Base-by-base conservation (phyloP, 2,888 invertebrate genomes). In the Drosophila longiperda region DNA sequence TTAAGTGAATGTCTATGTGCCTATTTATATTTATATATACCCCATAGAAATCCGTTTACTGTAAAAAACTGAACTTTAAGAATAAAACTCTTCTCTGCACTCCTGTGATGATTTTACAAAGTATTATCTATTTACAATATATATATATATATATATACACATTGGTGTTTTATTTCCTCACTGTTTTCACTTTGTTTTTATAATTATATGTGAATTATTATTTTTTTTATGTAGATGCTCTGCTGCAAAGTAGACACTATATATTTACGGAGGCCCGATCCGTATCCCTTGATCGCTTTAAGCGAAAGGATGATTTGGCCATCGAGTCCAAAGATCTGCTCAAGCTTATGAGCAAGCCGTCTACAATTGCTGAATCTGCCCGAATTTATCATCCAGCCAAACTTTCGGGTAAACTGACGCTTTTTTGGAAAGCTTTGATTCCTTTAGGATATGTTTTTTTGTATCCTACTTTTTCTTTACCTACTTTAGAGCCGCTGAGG, bases 241-340 rank as follows among this genome's bases (percentile, higher is more conserved):
- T 78, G 12, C 36, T 86, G 62, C 78, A 70, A 42, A 77, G 77
- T 54, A 86, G 77, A 68, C 85, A 88, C 65, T 73, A 75, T 54
- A 53, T 83, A 50, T 83, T 90, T 45, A 52, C 60, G 76, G 89
- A 91, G 38, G 75, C 63, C 34, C 87, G 92, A 52, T 89, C 91
- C 48, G 75, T 86, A 65, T 92, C 92, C 17, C 83, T 92, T 73
- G 92, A 92, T 82, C 91, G 91, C 23, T 82, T 70, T 59, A 85
- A 68, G 50, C 61, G 57, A 60, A 15, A 66, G 62, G 68, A 70
- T 17, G 59, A 49, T 9, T 52, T 50, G 20, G 8, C n/a, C 26
- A 7, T 34, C 12, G 42, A 38, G 7, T 32, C 60, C 4, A 67
- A 38, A 17, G 50, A 45, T 12, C 36, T 68, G 20, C 38, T 68